Percentiles rank a stretch among this genome's conserved stretches.
These are phyloP conservation scores for Helobdella robusta DNA, from an alignment of 2,888 invertebrate genomes.

Conservation along the genomic window DNA sequence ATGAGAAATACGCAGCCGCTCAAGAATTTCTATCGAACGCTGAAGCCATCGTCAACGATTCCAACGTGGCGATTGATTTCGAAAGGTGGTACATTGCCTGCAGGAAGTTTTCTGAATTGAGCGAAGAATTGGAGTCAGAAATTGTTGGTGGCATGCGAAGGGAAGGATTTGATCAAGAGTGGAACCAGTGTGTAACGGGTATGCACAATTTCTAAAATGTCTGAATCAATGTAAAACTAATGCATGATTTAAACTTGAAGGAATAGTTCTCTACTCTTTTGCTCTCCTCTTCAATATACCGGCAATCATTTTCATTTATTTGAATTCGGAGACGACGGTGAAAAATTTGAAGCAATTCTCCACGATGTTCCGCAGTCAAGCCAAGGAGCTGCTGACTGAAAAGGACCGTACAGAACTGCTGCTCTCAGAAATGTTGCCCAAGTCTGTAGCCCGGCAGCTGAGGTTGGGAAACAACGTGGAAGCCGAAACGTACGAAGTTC, in stretches of 20 bases:
- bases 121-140: neutral
- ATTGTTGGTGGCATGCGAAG: neutral
- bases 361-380: constrained; percentile 18
- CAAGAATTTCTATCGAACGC: neutral
- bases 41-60: neutral
- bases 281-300: constrained; percentile 15
- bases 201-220: neutral
- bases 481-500: constrained; percentile 21
- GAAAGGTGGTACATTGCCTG: neutral
- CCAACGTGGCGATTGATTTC: neutral
- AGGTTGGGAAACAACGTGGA: constrained; percentile 15
- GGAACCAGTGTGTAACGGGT: neutral
- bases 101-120: neutral
- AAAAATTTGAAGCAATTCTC: constrained; percentile 16
- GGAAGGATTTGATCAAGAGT: neutral
- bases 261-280: neutral
- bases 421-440: constrained; percentile 24
- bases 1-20: neutral
- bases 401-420: constrained; percentile 20
- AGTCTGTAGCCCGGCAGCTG: constrained; percentile 20
- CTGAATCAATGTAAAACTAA: neutral
- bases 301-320: neutral
- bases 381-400: constrained; percentile 10
- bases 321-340: constrained; percentile 17
- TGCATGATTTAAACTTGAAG: neutral